phyloP scores from a whole-genome alignment of 1,140 invertebrate species.

The Neodiprion fabricii region DNA sequence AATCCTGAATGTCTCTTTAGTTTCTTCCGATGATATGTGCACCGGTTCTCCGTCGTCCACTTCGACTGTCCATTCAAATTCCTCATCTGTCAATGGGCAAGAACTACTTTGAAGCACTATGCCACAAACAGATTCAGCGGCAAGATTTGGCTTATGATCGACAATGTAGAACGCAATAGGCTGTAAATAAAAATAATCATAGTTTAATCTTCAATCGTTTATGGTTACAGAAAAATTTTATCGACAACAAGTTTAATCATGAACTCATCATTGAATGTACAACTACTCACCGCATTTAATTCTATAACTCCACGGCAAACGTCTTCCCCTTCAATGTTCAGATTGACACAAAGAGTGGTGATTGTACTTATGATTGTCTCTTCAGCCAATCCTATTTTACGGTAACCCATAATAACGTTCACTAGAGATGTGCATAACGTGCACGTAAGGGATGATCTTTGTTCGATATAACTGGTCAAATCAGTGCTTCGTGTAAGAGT shows the following conservation, averaged over 20 bases:
- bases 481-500: slow-evolving; percentile 27
- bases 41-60: slow-evolving; percentile 48
- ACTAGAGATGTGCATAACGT: slow-evolving; percentile 62
- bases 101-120: slow-evolving; percentile 60
- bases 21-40: slow-evolving; percentile 20
- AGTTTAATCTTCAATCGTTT: no score
- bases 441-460: slow-evolving; percentile 51
- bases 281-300: slow-evolving; percentile 62
- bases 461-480: slow-evolving; percentile 27
- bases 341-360: slow-evolving; percentile 59
- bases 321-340: slow-evolving; percentile 62
- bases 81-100: slow-evolving; percentile 44
- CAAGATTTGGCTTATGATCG: slow-evolving; percentile 58
- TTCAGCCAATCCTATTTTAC: slow-evolving; percentile 48
- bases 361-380: slow-evolving; percentile 49
- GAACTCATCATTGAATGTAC: neutral
- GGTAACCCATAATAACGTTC: slow-evolving; percentile 51
- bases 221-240: neutral
- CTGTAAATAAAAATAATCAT: slow-evolving; percentile 48
- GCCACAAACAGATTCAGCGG: slow-evolving; percentile 62
- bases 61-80: slow-evolving; percentile 65
- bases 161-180: slow-evolving; percentile 65
- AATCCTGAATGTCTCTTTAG: slow-evolving; percentile 59
- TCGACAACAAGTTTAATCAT: neutral
- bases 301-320: slow-evolving; percentile 68